Conservation (phyloP, 1,140 invertebrate genomes). For the Pseudomyrmex cubaensis region DNA sequence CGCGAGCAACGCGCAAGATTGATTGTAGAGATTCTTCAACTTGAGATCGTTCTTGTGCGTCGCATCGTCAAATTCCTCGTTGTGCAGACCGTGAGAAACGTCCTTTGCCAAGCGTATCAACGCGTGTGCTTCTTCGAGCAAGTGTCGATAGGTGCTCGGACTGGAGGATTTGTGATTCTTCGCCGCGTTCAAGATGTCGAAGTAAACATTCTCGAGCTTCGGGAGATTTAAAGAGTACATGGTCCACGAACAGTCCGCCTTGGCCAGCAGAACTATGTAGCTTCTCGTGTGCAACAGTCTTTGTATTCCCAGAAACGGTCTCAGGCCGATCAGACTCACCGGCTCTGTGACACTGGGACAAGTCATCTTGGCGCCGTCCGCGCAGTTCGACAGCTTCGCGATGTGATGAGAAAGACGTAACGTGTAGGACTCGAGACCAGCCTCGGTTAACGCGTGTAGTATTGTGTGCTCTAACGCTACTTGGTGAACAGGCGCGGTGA, state of each 20-base stretch:
- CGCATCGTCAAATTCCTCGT: slow-evolving; percentile 68
- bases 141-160: slow-evolving; percentile 88
- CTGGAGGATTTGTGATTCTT: slow-evolving; percentile 87
- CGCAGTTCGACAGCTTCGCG: slow-evolving; percentile 76
- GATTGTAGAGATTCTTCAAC: slow-evolving; percentile 85
- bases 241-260: slow-evolving; percentile 88
- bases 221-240: slow-evolving; percentile 89
- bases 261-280: slow-evolving; percentile 88
- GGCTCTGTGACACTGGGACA: slow-evolving; percentile 88
- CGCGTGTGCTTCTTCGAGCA: slow-evolving; percentile 89
- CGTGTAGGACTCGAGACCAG: slow-evolving; percentile 92
- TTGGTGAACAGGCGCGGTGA: slow-evolving; percentile 89
- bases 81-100: slow-evolving; percentile 67
- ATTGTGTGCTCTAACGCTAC: slow-evolving; percentile 89
- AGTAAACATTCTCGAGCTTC: slow-evolving; percentile 87
- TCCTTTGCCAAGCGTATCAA: slow-evolving; percentile 86
- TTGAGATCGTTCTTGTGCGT: slow-evolving; percentile 78
- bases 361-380: slow-evolving; percentile 79
- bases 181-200: slow-evolving; percentile 89
- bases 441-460: slow-evolving; percentile 91
- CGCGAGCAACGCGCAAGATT: slow-evolving; percentile 87
- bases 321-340: slow-evolving; percentile 90
- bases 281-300: slow-evolving; percentile 87
- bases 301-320: slow-evolving; percentile 90
- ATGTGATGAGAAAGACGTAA: slow-evolving; percentile 88